phyloP scores from a whole-genome alignment of 2,888 invertebrate genomes.

The Polyommatus icarus region DNA sequence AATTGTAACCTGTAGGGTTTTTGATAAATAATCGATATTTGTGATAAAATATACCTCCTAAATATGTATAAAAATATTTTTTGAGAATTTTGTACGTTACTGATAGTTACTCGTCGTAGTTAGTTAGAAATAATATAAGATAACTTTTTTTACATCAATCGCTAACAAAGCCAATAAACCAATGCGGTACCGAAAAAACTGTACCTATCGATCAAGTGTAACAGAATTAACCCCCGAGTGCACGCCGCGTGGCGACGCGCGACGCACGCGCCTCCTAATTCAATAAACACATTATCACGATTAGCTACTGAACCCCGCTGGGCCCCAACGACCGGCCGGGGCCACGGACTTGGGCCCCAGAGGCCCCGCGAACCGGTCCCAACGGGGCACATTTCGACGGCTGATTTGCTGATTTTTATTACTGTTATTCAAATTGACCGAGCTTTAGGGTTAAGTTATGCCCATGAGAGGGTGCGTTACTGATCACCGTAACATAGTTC shows the following conservation, averaged over 20 bases:
- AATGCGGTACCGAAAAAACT: background rate
- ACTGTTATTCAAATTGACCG: constrained; percentile 66
- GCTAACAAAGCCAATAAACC: constrained; percentile 14
- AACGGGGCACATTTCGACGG: constrained; percentile 67
- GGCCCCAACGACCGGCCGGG: constrained; percentile 42
- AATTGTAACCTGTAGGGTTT: too few species aligned
- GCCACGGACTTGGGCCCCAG: constrained; percentile 42
- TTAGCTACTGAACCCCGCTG: constrained; percentile 64
- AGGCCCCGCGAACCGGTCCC: constrained; percentile 55
- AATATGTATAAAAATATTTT: too few species aligned
- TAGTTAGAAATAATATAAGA: background rate
- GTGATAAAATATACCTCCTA: too few species aligned
- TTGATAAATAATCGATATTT: too few species aligned
- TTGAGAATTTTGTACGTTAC: too few species aligned
- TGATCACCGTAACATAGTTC: background rate
- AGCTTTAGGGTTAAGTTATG: constrained; percentile 41
- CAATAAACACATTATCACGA: constrained; percentile 81
- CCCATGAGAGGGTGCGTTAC: background rate
- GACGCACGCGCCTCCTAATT: constrained; percentile 77
- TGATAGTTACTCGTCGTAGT: too few species aligned
- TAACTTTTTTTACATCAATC: constrained; percentile 20
- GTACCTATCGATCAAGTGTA: constrained; percentile 31
- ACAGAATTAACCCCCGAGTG: constrained; percentile 51
- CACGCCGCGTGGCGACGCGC: constrained; percentile 56
- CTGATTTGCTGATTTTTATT: constrained; percentile 65